Percentiles rank a stretch among this genome's conserved stretches.
Conservation (phyloP, 2,888 invertebrate species). For the Euplexia lucipara region DNA sequence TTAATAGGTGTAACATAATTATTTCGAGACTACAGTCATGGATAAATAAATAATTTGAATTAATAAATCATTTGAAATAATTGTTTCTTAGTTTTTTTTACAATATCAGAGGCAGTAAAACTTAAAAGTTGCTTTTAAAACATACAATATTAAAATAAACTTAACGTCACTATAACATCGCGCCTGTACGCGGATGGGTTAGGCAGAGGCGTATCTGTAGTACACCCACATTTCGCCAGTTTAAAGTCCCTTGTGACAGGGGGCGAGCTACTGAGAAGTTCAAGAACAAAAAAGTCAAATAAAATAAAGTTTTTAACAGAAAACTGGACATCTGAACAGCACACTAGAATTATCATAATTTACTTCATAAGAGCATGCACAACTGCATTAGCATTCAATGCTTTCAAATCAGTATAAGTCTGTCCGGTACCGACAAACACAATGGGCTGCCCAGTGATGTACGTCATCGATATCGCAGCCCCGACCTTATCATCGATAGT, state of each 20-base stretch:
- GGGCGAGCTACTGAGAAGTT: no score
- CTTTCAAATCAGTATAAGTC: constrained; percentile 99
- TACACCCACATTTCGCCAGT: no score
- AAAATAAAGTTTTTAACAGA: constrained; percentile 1
- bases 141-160: constrained; percentile 5
- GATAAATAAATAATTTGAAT: background rate
- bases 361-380: constrained; percentile 99
- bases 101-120: constrained; percentile 1
- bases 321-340: constrained; percentile 39
- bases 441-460: constrained; percentile 99
- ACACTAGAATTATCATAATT: constrained; percentile 58
- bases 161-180: no score
- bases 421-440: constrained; percentile 99
- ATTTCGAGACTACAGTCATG: constrained; percentile 15
- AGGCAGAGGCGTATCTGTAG: no score
- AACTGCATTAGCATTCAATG: constrained; percentile 98
- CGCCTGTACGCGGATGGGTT: no score
- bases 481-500: constrained; percentile 99
- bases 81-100: background rate
- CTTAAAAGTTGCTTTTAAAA: constrained; percentile 3
- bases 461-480: constrained; percentile 99
- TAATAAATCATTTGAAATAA: constrained; percentile 10
- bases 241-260: no score
- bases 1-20: background rate
- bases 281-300: no score